Base-by-base conservation (phyloP, 2,888 invertebrate species). In the Phymatocera aterrima region DNA sequence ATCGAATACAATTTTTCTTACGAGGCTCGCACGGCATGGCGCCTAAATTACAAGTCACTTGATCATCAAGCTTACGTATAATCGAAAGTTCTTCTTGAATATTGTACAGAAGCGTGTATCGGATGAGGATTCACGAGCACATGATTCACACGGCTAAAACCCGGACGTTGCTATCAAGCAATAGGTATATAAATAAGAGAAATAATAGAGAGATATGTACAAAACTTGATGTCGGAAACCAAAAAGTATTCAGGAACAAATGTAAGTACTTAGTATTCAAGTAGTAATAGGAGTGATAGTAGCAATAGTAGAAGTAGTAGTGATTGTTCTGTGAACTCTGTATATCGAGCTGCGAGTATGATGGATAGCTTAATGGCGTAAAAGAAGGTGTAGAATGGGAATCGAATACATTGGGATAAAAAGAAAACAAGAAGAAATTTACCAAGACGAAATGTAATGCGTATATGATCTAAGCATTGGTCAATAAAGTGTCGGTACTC, bases 401-500 rank as follows among this genome's bases (percentile, higher is more conserved):
- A 28, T 72, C 31, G 48, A 34, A 51, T 65, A 65, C 43, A 57
- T 57, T 57, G n/a, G n/a, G n/a, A 57, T 57, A 8, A 24, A 57
- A 24, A 57, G 5, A 57, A 57, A 10, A 54, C 18, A 37, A 24
- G 31, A 72, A 51, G n/a, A n/a, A 31, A 51, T 68, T 24, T 68
- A 68, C 46, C 48, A 18, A 72, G 46, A 24, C 37, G 75, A 74
- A 78, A 64, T 74, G 75, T 78, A 78, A 64, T 74, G 78, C 78
- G 60, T 78, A 78, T 78, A 78, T 78, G 78, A 78, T 78, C 78
- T 78, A 78, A 84, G 83, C 83, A 83, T 84, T 84, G 83, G 86
- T 81, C 82, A 83, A 85, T 85, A 85, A 86, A 84, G 86, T 84
- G 85, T 86, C 82, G 85, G 85, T 84, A 78, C 34, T 57, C 78